phyloP scores from a whole-genome alignment of 2,113 vertebrate species.

The Glaucomys volans region DNA sequence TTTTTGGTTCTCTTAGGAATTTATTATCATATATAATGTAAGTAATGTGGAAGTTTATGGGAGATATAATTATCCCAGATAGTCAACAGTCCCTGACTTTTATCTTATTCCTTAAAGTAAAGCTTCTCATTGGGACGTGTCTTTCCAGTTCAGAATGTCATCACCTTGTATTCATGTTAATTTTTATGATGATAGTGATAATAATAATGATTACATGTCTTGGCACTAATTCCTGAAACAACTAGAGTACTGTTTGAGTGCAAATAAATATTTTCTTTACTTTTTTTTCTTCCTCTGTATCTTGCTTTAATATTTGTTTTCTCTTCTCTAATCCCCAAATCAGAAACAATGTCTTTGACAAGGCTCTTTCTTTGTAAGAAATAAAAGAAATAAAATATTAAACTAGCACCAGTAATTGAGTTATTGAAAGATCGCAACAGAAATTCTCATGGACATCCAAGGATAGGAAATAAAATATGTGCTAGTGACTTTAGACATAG shows the following conservation, averaged over 20 bases:
- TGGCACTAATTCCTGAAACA: neutral
- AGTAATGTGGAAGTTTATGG: neutral
- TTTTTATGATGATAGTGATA: neutral
- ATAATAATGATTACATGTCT: neutral
- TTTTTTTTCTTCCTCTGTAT: neutral
- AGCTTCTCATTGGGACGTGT: neutral
- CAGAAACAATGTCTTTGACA: neutral
- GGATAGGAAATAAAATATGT: neutral
- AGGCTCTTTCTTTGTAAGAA: neutral
- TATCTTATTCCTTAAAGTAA: conserved; percentile 10
- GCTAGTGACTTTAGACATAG: neutral
- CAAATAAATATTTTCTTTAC: neutral
- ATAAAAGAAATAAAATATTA: neutral
- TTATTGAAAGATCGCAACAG: neutral
- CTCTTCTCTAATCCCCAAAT: neutral
- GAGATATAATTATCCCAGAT: neutral
- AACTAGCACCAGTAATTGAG: neutral
- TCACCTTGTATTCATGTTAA: neutral
- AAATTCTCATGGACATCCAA: neutral
- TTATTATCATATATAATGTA: neutral
- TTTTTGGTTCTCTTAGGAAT: conserved; percentile 13
- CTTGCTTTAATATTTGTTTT: neutral
- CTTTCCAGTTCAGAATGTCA: neutral
- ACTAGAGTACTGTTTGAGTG: neutral
- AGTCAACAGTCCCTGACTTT: neutral